These are phyloP conservation scores for Phortica variegata DNA, from an alignment of 1,140 invertebrate genomes.

Conservation along the genomic window DNA sequence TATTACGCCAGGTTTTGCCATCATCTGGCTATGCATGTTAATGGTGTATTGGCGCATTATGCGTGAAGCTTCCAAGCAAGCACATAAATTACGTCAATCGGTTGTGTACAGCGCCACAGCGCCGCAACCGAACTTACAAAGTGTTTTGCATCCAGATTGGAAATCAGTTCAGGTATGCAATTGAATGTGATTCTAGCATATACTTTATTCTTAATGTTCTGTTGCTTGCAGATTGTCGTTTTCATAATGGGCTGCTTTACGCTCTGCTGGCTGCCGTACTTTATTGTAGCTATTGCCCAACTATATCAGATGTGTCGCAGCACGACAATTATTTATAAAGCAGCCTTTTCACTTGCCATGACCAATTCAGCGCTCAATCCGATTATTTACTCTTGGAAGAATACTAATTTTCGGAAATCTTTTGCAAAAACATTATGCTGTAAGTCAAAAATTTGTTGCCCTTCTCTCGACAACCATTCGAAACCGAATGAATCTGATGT, in stretches of 20 bases:
- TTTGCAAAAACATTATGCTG: conserved; percentile 67
- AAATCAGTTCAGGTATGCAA: conserved; percentile 67
- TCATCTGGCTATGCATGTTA: conserved; percentile 72
- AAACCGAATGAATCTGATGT: too few species aligned
- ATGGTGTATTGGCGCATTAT: conserved; percentile 74
- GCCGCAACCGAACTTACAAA: too few species aligned
- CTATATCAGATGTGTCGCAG: conserved; percentile 61
- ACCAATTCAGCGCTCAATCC: conserved; percentile 76
- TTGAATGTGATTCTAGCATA: too few species aligned
- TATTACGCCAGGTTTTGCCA: conserved; percentile 67
- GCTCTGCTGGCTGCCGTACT: conserved; percentile 74
- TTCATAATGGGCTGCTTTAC: conserved; percentile 74
- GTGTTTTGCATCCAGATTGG: conserved; percentile 64
- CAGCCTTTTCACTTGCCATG: conserved; percentile 70
- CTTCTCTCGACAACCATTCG: conserved; percentile 20
- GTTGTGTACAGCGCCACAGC: conserved; percentile 47
- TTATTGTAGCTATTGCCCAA: conserved; percentile 66
- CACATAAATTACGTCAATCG: conserved; percentile 62
- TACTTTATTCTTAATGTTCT: conserved; percentile 1
- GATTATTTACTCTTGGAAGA: conserved; percentile 80
- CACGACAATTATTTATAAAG: conserved; percentile 64
- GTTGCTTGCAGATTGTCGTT: conserved; percentile 67
- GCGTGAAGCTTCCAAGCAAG: conserved; percentile 69
- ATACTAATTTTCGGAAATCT: conserved; percentile 69
- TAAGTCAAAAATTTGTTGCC: conserved; percentile 59